A percentile compares a stretch with the other conserved stretches of the same genome.
phyloP scores from a whole-genome alignment of 1,140 invertebrate species.

The Psilanteris sp. region DNA sequence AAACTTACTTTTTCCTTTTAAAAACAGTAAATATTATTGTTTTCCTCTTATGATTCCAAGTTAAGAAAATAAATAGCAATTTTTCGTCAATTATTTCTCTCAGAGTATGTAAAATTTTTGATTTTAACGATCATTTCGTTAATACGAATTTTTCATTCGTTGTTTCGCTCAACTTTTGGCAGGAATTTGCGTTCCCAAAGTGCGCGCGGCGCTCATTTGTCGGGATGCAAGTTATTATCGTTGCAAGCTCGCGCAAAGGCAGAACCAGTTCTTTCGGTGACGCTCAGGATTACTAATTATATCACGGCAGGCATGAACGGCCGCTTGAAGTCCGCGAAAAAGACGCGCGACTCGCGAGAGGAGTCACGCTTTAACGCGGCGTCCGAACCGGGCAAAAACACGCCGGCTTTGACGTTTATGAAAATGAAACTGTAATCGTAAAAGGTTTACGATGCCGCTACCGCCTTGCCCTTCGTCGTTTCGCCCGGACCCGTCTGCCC shows the following conservation, averaged over 20 bases:
- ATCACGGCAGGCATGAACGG: constrained; percentile 70
- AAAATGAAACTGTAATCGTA: constrained; percentile 81
- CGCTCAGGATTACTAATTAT: constrained; percentile 76
- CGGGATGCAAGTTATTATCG: constrained; percentile 45
- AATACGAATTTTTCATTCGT: too few species aligned
- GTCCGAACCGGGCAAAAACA: constrained; percentile 72
- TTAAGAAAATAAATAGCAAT: too few species aligned
- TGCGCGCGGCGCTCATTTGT: constrained; percentile 12
- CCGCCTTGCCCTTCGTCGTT: constrained; percentile 24
- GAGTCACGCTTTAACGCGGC: constrained; percentile 40
- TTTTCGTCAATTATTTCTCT: too few species aligned
- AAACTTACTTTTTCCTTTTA: too few species aligned
- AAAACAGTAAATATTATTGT: too few species aligned
- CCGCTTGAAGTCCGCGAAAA: constrained; percentile 20
- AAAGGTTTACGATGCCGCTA: constrained; percentile 75
- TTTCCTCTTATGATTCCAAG: too few species aligned
- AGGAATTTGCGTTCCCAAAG: too few species aligned
- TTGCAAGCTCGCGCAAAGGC: constrained; percentile 37
- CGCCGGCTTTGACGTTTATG: constrained; percentile 76
- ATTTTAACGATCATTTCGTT: too few species aligned
- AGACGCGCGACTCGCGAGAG: constrained; percentile 46
- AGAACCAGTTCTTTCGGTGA: constrained; percentile 49
- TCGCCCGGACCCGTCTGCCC: constrained; percentile 11
- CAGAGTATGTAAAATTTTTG: too few species aligned
- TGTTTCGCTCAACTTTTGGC: too few species aligned